These are phyloP conservation scores for Harpegnathos saltator DNA, from an alignment of 1,140 invertebrate genomes.

Conservation along the genomic window DNA sequence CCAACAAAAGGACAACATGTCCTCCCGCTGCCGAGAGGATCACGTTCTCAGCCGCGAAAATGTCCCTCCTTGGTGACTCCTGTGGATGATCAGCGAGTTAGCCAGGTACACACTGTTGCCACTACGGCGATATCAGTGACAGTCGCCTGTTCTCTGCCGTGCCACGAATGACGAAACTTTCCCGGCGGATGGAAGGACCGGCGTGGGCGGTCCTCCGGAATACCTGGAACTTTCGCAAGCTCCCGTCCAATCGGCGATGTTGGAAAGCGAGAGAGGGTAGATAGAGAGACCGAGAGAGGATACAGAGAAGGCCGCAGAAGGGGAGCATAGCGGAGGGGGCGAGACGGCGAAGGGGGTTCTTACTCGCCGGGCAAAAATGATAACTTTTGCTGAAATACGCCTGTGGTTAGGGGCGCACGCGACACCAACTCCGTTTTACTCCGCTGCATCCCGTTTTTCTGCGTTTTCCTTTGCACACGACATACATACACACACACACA, in stretches of 20 bases:
- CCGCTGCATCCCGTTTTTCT: not conserved
- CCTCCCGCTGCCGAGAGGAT: not conserved
- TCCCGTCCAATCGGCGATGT: conserved; percentile 80
- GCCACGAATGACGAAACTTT: conserved; percentile 81
- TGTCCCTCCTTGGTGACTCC: conserved; percentile 7
- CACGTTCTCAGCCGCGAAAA: not conserved
- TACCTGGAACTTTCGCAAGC: conserved; percentile 83
- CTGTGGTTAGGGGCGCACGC: conserved; percentile 40
- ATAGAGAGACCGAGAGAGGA: conserved; percentile 51
- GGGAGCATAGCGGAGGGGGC: not conserved
- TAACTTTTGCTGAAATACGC: conserved; percentile 73
- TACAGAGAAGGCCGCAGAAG: not conserved
- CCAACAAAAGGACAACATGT: too few species aligned
- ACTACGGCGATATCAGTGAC: conserved; percentile 43
- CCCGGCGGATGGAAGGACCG: conserved; percentile 75
- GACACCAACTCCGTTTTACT: conserved; percentile 14
- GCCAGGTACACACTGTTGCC: conserved; percentile 30
- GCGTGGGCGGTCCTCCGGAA: conserved; percentile 79
- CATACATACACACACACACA: not conserved
- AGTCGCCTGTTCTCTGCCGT: conserved; percentile 38
- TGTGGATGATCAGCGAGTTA: not conserved
- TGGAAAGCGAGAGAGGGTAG: conserved; percentile 57
- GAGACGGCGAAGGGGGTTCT: conserved; percentile 16
- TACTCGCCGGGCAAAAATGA: conserved; percentile 70
- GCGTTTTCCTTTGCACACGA: not conserved